phyloP scores from a whole-genome alignment of 2,113 vertebrate genomes.

The Chinchilla lanigera region DNA sequence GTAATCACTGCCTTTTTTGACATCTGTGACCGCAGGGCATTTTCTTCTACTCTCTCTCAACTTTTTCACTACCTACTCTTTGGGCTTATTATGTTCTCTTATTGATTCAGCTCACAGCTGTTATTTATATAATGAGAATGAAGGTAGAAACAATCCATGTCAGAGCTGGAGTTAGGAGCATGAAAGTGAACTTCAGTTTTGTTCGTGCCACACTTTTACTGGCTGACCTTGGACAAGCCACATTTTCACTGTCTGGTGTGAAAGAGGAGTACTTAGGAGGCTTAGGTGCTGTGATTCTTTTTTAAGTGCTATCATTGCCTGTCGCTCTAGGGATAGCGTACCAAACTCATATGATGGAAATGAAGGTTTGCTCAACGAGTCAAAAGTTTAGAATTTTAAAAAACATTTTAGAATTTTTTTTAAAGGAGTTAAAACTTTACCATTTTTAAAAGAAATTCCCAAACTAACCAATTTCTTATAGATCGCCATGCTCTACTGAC shows the following conservation, averaged over 20 bases:
- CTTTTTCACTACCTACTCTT: background rate
- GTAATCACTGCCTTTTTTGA: background rate
- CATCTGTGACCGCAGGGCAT: background rate
- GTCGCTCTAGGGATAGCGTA: background rate
- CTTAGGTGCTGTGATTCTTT: background rate
- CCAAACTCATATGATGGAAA: background rate
- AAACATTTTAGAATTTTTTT: background rate
- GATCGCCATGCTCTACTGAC: background rate
- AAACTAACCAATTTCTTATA: background rate
- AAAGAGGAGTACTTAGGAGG: background rate
- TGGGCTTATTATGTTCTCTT: background rate
- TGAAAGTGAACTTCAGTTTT: background rate
- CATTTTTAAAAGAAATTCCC: background rate
- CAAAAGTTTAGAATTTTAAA: background rate
- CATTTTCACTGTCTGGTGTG: background rate
- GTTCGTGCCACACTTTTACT: background rate
- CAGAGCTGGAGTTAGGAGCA: background rate
- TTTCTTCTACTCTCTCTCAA: background rate
- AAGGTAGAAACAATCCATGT: background rate
- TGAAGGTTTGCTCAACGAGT: conserved; percentile 1
- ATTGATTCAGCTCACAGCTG: background rate
- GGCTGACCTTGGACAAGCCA: background rate
- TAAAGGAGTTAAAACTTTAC: background rate
- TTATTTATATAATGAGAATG: background rate
- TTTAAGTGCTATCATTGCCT: background rate